Conservation (phyloP, 1,140 invertebrate species). For the Hylaeus volcanicus region DNA sequence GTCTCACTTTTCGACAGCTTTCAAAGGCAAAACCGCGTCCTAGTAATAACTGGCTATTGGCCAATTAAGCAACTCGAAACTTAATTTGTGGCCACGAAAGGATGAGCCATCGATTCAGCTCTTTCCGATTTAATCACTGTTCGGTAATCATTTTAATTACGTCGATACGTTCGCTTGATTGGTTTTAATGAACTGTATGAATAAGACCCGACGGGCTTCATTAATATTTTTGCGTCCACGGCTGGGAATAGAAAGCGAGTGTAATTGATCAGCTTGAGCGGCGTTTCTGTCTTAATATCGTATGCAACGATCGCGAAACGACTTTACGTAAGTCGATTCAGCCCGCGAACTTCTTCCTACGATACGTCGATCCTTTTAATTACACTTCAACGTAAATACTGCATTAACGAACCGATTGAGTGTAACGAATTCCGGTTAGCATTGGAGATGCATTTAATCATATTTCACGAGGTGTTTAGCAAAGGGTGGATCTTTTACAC, state of each 20-base stretch:
- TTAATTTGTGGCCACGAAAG: conserved; percentile 19
- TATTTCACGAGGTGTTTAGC: too few species aligned
- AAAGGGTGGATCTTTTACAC: too few species aligned
- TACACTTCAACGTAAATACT: not conserved
- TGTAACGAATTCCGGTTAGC: too few species aligned
- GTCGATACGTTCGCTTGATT: conserved; percentile 18
- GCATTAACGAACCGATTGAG: not conserved
- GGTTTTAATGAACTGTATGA: conserved; percentile 9
- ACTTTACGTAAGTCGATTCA: not conserved
- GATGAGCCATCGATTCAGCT: conserved; percentile 14
- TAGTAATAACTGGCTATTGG: conserved; percentile 27
- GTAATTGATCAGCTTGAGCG: conserved; percentile 9
- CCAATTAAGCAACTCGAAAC: conserved; percentile 32
- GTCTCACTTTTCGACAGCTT: not conserved
- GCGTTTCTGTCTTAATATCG: conserved; percentile 11
- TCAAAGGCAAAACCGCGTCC: not conserved
- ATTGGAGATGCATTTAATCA: too few species aligned
- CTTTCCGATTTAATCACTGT: conserved; percentile 5
- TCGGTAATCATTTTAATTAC: conserved; percentile 32
- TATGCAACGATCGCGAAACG: conserved; percentile 5
- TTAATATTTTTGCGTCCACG: conserved; percentile 16
- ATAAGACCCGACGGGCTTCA: conserved; percentile 2
- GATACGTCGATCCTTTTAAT: not conserved
- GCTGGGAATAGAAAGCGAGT: conserved; percentile 29
- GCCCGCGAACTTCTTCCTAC: not conserved